phyloP scores from a whole-genome alignment of 2,888 invertebrate species.

The Noctuana brunneofusca region DNA sequence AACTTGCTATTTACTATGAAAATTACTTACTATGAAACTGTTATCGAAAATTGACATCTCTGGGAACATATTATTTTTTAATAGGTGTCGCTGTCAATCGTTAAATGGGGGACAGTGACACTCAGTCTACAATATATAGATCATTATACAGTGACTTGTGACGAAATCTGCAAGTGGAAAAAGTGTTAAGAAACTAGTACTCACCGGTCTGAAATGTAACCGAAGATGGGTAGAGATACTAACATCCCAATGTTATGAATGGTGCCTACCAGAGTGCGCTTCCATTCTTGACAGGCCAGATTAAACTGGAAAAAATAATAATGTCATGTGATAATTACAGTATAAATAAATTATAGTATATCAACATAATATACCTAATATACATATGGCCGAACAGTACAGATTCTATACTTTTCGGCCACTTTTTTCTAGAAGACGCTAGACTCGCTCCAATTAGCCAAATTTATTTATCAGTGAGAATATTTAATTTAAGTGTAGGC shows the following conservation, averaged over 20 bases:
- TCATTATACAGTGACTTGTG: not conserved
- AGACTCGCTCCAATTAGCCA: not conserved
- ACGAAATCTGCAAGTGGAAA: not conserved
- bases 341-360: not conserved
- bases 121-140: no score
- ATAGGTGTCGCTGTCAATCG: no score
- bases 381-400: no score
- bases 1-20: no score
- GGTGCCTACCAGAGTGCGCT: constrained; percentile 88
- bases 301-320: constrained; percentile 60
- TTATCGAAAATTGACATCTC: no score
- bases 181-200: constrained; percentile 19
- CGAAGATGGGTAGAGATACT: constrained; percentile 87
- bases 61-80: no score
- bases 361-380: no score
- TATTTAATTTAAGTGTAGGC: constrained; percentile 1
- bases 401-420: no score
- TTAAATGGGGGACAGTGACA: no score
- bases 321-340: not conserved
- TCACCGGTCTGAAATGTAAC: constrained; percentile 87
- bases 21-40: no score
- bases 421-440: not conserved
- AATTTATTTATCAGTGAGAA: not conserved
- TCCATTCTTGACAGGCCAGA: constrained; percentile 85
- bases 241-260: constrained; percentile 89